phyloP scores from a whole-genome alignment of 2,797 vertebrate species.

The Acrocephalus scirpaceus region DNA sequence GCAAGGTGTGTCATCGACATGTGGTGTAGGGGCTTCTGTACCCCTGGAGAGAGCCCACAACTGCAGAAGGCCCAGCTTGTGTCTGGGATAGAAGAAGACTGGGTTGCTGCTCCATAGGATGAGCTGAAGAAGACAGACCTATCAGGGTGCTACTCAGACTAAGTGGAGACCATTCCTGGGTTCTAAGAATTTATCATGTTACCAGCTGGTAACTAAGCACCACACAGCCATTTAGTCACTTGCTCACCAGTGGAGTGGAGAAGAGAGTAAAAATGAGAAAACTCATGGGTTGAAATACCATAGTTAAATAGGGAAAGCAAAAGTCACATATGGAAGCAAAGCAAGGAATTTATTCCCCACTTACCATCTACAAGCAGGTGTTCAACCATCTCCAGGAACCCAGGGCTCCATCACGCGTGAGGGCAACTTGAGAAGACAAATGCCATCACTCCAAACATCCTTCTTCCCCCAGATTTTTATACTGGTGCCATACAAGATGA shows the following conservation, averaged over 20 bases:
- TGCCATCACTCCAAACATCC: background rate
- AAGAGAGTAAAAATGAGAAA: background rate
- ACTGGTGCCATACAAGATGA: background rate
- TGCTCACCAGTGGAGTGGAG: background rate
- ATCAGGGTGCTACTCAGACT: background rate
- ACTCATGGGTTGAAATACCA: background rate
- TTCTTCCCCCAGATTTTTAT: background rate
- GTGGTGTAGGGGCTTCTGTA: accelerated
- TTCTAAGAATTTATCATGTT: background rate
- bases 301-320: background rate
- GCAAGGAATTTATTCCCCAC: background rate
- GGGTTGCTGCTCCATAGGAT: background rate
- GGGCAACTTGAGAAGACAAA: background rate
- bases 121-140: background rate
- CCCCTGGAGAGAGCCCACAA: too few species aligned
- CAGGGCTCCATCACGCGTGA: background rate
- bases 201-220: background rate
- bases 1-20: accelerated
- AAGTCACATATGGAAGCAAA: background rate
- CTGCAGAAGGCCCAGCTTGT: background rate
- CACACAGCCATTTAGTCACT: accelerated
- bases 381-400: background rate
- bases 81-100: background rate
- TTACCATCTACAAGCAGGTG: too few species aligned
- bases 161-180: background rate